Conservation (phyloP, 2,797 vertebrate genomes). For the Fundulus diaphanus region DNA sequence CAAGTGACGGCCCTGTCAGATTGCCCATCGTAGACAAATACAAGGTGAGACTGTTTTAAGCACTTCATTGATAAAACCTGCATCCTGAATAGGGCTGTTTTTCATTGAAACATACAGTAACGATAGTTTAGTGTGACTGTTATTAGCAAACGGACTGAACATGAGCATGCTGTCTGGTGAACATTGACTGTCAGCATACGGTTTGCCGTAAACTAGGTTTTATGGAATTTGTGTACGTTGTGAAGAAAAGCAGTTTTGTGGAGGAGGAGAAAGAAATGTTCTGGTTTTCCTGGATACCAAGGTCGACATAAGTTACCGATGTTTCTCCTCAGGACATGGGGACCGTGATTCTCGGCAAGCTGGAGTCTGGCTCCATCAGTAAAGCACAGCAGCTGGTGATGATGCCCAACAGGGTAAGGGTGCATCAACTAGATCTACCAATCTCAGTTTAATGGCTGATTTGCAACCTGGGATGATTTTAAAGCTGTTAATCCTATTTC, state of each 20-base stretch:
- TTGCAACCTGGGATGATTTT: not conserved
- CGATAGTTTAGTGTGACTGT: no score
- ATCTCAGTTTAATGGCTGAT: not conserved
- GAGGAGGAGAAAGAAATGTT: not conserved
- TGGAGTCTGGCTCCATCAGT: slow-evolving; percentile 95
- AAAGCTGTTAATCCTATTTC: not conserved
- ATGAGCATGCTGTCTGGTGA: no score
- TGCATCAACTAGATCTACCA: not conserved
- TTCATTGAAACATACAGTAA: no score
- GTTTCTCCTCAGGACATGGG: slow-evolving; percentile 90
- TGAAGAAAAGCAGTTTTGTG: not conserved
- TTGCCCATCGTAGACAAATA: slow-evolving; percentile 99
- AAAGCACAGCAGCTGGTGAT: slow-evolving; percentile 98
- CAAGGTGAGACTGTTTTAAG: slow-evolving; percentile 84
- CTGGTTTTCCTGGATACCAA: not conserved
- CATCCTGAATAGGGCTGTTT: no score
- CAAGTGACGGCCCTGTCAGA: slow-evolving; percentile 93
- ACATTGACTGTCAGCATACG: no score
- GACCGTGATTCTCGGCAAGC: slow-evolving; percentile 94
- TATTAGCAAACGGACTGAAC: no score
- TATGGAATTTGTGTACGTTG: no score
- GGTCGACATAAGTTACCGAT: no score
- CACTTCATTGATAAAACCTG: not conserved
- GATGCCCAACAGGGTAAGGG: slow-evolving; percentile 97
- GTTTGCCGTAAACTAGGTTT: no score